Percentiles rank a stretch among this genome's conserved stretches.
phyloP scores from a whole-genome alignment of 2,113 vertebrate species.

The Noturus placidus region DNA sequence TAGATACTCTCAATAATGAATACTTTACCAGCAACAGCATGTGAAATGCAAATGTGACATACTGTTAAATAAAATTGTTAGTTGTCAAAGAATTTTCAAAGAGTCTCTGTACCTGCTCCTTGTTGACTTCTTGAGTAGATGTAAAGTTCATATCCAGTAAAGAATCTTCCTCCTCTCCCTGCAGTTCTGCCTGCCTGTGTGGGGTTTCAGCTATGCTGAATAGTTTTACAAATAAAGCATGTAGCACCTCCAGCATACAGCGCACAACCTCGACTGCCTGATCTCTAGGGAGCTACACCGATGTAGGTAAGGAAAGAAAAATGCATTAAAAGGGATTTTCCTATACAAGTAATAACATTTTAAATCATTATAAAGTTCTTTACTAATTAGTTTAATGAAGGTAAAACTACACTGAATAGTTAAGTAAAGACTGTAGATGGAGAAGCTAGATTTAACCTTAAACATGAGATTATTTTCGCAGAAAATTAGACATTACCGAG shows the following conservation, averaged over 20 bases:
- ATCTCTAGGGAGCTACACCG: slow-evolving; percentile 71
- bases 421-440: neutral
- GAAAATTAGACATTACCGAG: slow-evolving; percentile 68
- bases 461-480: neutral
- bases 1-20: neutral
- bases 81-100: neutral
- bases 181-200: slow-evolving; percentile 22
- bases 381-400: neutral
- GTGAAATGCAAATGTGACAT: neutral
- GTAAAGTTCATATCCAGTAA: slow-evolving; percentile 72
- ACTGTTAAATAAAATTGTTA: neutral
- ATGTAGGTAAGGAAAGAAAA: neutral
- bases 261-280: slow-evolving; percentile 64
- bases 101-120: slow-evolving; percentile 58
- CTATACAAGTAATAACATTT: slow-evolving; percentile 30
- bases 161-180: slow-evolving; percentile 65
- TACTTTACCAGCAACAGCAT: neutral
- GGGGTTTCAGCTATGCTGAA: slow-evolving; percentile 53
- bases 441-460: neutral
- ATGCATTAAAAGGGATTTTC: neutral
- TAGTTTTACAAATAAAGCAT: slow-evolving; percentile 68
- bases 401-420: neutral
- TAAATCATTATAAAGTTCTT: too few species aligned
- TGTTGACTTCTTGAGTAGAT: slow-evolving; percentile 41
- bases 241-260: slow-evolving; percentile 74